Conservation (phyloP, 2,888 invertebrate species). For the Epinotia ramella region DNA sequence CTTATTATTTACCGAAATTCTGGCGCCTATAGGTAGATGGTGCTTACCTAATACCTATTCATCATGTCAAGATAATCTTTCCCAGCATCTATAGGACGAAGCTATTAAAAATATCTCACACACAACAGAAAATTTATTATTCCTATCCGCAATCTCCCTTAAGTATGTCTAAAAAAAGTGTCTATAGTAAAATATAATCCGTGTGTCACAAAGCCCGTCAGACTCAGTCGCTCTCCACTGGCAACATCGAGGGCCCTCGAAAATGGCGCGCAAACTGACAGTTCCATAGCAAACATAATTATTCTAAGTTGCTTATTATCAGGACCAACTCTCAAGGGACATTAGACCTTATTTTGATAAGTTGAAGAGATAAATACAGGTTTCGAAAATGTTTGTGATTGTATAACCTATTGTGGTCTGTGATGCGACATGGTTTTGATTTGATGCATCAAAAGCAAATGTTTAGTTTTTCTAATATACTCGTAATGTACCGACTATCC, state of each 20-base stretch:
- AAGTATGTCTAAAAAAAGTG: conserved; percentile 56
- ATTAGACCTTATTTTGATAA: conserved; percentile 23
- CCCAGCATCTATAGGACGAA: background rate
- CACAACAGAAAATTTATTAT: conserved; percentile 18
- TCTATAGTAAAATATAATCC: conserved; percentile 58
- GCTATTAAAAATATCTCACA: background rate
- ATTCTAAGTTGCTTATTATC: conserved; percentile 53
- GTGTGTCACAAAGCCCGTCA: conserved; percentile 56
- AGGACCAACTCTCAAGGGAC: conserved; percentile 47
- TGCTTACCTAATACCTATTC: background rate
- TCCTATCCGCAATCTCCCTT: background rate
- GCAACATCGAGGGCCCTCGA: conserved; percentile 75
- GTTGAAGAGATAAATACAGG: background rate
- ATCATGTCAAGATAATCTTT: background rate
- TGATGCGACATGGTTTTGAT: conserved; percentile 24
- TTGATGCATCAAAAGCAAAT: conserved; percentile 25
- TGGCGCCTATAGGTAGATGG: background rate
- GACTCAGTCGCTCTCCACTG: conserved; percentile 65
- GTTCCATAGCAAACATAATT: conserved; percentile 51
- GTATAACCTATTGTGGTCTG: conserved; percentile 38
- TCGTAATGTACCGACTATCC: conserved; percentile 23
- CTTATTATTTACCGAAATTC: background rate
- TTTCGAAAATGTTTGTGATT: conserved; percentile 12
- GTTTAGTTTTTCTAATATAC: conserved; percentile 21
- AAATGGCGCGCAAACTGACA: conserved; percentile 72